These are phyloP conservation scores for Hirundichthys speculiger DNA, from an alignment of 2,113 vertebrate species.

Conservation along the genomic window DNA sequence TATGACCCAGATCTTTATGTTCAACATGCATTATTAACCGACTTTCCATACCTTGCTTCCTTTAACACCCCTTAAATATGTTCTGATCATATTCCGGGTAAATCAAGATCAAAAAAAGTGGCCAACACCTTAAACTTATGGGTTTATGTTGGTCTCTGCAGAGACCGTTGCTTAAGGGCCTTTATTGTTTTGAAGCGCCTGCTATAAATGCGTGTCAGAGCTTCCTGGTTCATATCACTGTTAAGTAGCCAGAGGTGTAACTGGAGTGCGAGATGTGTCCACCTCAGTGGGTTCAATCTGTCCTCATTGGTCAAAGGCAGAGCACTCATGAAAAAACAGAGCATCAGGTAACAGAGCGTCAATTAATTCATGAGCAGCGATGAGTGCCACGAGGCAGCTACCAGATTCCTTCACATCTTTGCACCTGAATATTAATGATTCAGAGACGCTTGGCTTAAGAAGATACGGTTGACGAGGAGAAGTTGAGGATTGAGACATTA, in stretches of 20 bases:
- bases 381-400: constrained; percentile 59
- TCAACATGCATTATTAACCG: constrained; percentile 63
- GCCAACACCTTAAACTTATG: too few relatives aligned
- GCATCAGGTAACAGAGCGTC: constrained; percentile 69
- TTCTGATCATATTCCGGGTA: constrained; percentile 1
- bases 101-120: too few relatives aligned
- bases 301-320: constrained; percentile 48
- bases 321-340: constrained; percentile 9
- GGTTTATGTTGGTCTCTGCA: too few relatives aligned
- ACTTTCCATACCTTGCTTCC: constrained; percentile 53
- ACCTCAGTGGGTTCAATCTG: constrained; percentile 68
- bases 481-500: not conserved
- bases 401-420: constrained; percentile 67
- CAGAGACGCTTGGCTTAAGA: constrained; percentile 38
- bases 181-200: not conserved
- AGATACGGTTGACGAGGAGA: not conserved
- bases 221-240: constrained; percentile 66
- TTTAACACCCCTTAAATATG: not conserved
- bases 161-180: too few relatives aligned
- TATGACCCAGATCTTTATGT: constrained; percentile 23
- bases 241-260: constrained; percentile 61
- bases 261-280: constrained; percentile 60
- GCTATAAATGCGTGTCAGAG: constrained; percentile 47
- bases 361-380: constrained; percentile 80
- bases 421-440: constrained; percentile 74